phyloP scores from a whole-genome alignment of 1,140 invertebrate genomes.

The Aphis gossypii region DNA sequence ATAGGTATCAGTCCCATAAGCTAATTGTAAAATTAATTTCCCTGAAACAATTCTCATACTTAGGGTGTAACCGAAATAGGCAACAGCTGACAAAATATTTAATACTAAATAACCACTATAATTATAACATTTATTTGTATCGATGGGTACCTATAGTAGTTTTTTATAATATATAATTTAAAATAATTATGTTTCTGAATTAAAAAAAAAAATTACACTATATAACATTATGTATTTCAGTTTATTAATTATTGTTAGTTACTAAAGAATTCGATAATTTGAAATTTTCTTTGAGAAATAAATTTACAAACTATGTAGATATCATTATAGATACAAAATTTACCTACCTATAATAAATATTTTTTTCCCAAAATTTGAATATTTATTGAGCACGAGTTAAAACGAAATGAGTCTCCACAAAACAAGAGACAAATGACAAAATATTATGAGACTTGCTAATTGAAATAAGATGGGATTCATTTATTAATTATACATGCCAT shows the following conservation, averaged over 20 bases:
- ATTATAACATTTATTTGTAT: neutral
- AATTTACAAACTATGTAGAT: too few relatives aligned
- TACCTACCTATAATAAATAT: neutral
- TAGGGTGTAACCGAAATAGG: neutral
- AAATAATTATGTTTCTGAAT: neutral
- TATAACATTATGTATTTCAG: neutral
- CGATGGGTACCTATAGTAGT: neutral
- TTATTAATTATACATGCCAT: neutral
- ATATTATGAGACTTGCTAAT: too few relatives aligned
- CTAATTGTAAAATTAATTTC: neutral
- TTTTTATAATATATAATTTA: neutral
- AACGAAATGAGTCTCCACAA: neutral
- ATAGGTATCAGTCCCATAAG: neutral
- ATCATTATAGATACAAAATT: neutral
- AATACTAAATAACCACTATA: neutral
- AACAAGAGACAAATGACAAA: too few relatives aligned
- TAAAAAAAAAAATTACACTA: neutral
- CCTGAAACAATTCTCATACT: neutral
- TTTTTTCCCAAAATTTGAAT: neutral
- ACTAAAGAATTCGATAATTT: neutral
- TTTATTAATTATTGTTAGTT: neutral
- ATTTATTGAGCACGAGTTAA: neutral
- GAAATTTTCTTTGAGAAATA: neutral
- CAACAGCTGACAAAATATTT: neutral
- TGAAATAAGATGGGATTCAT: neutral